A percentile compares a stretch with the other conserved stretches of the same genome.
phyloP scores from a whole-genome alignment of 2,888 invertebrate species.

The Incurvaria masculella region DNA sequence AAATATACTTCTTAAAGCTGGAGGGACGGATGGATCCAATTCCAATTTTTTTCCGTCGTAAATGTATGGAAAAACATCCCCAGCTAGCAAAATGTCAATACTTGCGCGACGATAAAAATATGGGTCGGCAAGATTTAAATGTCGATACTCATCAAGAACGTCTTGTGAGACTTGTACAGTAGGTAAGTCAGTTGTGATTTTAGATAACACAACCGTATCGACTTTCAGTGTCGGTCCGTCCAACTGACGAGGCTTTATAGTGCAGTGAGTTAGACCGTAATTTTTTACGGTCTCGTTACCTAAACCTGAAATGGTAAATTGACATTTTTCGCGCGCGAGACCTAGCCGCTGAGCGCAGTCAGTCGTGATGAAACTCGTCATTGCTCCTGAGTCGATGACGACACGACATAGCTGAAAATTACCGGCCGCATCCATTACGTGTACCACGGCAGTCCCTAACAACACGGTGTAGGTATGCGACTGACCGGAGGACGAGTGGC shows the following conservation, averaged over 20 bases:
- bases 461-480: neutral
- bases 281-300: conserved; percentile 3
- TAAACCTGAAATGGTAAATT: conserved; percentile 3
- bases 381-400: conserved; percentile 7
- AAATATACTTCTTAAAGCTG: conserved; percentile 8
- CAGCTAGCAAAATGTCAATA: neutral
- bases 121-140: conserved; percentile 2
- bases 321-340: conserved; percentile 3
- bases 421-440: neutral
- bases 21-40: conserved; percentile 3
- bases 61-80: neutral
- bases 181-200: conserved; percentile 3
- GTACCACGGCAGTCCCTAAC: neutral
- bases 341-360: conserved; percentile 7
- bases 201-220: neutral
- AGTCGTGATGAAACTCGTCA: conserved; percentile 6
- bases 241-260: conserved; percentile 4
- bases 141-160: neutral
- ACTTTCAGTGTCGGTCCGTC: neutral
- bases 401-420: conserved; percentile 2
- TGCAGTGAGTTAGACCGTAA: conserved; percentile 4
- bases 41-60: conserved; percentile 1
- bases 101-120: neutral
- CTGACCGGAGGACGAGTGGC: neutral
- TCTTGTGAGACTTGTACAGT: neutral